Base-by-base conservation (phyloP, 2,113 vertebrate species). In the Corapipo altera region DNA sequence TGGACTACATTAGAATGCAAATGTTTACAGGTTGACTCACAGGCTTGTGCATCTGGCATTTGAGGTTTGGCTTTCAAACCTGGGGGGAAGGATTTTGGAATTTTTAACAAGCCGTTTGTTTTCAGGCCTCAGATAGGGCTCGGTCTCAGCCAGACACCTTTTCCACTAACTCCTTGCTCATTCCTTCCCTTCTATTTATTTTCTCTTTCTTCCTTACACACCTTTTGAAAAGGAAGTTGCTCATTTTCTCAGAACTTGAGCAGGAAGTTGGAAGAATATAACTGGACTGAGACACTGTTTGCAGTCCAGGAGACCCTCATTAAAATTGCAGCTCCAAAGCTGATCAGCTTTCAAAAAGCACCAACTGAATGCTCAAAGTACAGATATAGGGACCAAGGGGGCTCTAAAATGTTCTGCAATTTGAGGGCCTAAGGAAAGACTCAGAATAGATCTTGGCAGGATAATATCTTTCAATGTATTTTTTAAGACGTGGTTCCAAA, bases 301-400 rank as follows among this genome's bases (percentile, higher is more conserved):
- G 64, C 85, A 91, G 64, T 83, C 43, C 74, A 89, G 59, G 71
- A 89, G 85, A 94, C 51, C 26, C 75, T 88, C 69, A 83, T 86
- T 88, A 93, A 74, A 64, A 90, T 59, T 46, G 70, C 89, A 55
- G 73, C 69, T 71, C 43, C 85, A 70, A 92, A 91, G 54, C 41
- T 92, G 76, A 69, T 89, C 82, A 87, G 51, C 54, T 97, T 94
- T 85, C 90, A 89, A 73, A 96, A 33, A 67, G 76, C 81, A 89
- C 79, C 90, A 94, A 17, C 17, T 59, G 39, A 92, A 89, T 64
- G 46, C 62, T 86, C 3, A 20, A 89, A 73, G 49, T 54, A 90
- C 33, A 74, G 64, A 76, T 67, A 93, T 8, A 61, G 49, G 51
- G 28, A 90, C 85, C 93, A 89, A 90, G 41, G 80, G 81, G 41